Base-by-base conservation (phyloP, 2,888 invertebrate species). In the Standfussiana lucernea region DNA sequence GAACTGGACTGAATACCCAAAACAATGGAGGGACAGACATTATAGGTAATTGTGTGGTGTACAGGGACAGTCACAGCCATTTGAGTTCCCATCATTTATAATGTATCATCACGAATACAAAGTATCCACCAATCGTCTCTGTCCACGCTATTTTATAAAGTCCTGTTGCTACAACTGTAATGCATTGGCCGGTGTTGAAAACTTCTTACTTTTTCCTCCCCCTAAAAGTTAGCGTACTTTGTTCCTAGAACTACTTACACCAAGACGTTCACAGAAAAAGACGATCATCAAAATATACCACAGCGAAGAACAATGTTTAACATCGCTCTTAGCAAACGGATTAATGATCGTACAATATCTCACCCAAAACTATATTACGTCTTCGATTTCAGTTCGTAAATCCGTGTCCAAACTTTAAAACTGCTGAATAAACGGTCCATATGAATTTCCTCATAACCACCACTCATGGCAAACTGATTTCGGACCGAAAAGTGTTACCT, bases 11-110 rank as follows among this genome's bases (percentile, higher is more conserved):
- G 70, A 79, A 68, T 75, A 70, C 28, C 77, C 73, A 75, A 82
- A 80, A 86, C 87, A 85, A 83, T 85, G 66, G 71, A 72, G 62
- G 50, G 56, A 70, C 76, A 66, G 64, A 64, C 71, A 80, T 80
- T 80, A 79, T 66, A 72, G 65, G 75, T 85, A 79, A 85, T 82
- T 75, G 70, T 82, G 65, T 42, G 62, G 66, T 78, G 66, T 82
- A 68, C 47, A 59, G 66, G 72, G 53, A 56, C 70, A 73, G 85
- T 61, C 45, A 69, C 72, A 64, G 72, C 28, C 35, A 72, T 81
- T 77, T 77, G 65, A 68, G 85, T 75, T 66, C 66, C 72, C 72
- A 72, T 62, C 62, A 78, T 78, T 82, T 72, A 75, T 72, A 50
- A 77, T 81, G 72, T 72, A 81, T 72, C 82, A 82, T 78, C 53